Evolutionary conservation across 1,140 invertebrate genomes (phyloP), one percentile per base, ranked within the genome.

Genomic region (Hycleus phaleratus): DNA sequence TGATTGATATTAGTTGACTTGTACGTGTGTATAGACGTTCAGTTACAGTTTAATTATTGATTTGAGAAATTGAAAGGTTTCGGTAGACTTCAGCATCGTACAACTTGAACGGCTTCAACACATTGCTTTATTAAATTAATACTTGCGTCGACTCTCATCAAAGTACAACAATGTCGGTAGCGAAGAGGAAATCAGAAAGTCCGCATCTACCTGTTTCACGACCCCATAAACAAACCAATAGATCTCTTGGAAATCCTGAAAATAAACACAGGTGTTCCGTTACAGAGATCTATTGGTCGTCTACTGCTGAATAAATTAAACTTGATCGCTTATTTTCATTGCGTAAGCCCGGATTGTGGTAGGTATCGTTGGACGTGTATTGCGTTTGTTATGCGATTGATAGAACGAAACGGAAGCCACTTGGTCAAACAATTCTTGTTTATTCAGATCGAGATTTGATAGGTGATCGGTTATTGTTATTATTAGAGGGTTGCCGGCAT

Each of bases 361-460:
- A 44, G 38, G 38, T 49, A 49, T 38, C 12, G 24, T 10, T 8
- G 42, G 25, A 38, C 49, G 26, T 43, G 26, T 10, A 9, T 56
- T 38, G 39, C 44, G 9, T 49, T 18, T 18, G 18, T 18, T 18
- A 18, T 18, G 18, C 18, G 18, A 18, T 18, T 18, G 18, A 18
- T 18, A 18, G 18, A 18, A 18, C 18, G 18, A 18, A 18, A 43
- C 25, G 47, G 58, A 56, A 56, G 56, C 59, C 56, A 61, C 59
- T 61, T 58, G 55, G 53, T 44, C 59, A 61, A 61, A 58, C 50
- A 61, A 51, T 38, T 49, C 48, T 60, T 60, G 49, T 61, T 58
- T 61, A 44, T 52, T 61, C 56, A 61, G 59, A 53, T 46, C 40
- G 4, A 24, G 44, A 38, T 44, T 47, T 39, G 32, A 39, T 32